Conservation (phyloP, 2,797 vertebrate species). For the Dromococcyx pavoninus region DNA sequence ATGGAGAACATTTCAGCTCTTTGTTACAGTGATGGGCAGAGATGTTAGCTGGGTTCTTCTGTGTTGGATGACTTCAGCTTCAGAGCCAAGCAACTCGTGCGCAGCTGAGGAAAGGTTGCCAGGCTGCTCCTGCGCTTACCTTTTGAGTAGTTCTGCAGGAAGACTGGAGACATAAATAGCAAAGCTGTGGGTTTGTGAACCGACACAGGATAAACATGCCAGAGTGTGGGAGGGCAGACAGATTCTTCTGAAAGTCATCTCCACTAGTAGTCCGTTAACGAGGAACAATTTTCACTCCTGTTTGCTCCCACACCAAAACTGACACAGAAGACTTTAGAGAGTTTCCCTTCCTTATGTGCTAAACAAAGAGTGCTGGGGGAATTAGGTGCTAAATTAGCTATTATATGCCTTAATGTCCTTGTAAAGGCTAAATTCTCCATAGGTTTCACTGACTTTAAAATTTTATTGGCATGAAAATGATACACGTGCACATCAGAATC, state of each 20-base stretch:
- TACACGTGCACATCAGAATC: not conserved
- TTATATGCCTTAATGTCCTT: not conserved
- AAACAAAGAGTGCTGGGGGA: not conserved
- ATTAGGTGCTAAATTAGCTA: not conserved
- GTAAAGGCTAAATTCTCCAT: not conserved
- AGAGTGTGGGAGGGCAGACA: not conserved
- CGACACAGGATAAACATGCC: not conserved
- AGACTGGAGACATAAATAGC: not conserved
- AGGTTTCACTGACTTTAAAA: not conserved
- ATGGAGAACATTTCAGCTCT: not conserved
- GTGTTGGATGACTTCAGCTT: fast-evolving
- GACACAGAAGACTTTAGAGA: not conserved
- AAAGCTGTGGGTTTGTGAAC: not conserved
- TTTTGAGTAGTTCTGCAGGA: not conserved
- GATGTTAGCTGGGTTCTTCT: not conserved
- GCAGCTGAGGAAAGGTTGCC: not conserved
- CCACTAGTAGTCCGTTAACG: not conserved
- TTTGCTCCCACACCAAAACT: not conserved
- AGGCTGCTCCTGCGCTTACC: fast-evolving
- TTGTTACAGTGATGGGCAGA: not conserved
- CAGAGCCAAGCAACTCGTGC: not conserved
- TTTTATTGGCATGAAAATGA: not conserved
- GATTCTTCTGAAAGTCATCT: not conserved
- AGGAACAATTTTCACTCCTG: not conserved
- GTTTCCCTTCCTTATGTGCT: not conserved